Percentiles rank a stretch among this genome's conserved stretches.
Conservation (phyloP, 2,797 vertebrate genomes). For the Enteromius paludinosus region DNA sequence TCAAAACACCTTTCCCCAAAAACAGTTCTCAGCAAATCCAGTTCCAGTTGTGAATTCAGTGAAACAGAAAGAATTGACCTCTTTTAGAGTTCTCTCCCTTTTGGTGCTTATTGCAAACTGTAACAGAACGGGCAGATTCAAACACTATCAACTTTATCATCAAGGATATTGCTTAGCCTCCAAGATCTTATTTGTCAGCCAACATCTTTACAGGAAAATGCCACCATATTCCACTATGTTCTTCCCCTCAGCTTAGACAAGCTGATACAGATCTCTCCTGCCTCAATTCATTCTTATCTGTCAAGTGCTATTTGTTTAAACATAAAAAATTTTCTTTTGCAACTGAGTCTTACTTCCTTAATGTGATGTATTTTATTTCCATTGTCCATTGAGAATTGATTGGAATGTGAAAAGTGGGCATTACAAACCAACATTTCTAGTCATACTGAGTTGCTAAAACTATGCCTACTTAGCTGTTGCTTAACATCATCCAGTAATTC, state of each 20-base stretch:
- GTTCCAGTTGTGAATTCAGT: background rate
- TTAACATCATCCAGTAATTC: background rate
- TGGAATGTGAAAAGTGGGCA: background rate
- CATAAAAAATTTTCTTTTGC: background rate
- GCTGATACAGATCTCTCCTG: too few relatives aligned
- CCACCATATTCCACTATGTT: too few relatives aligned
- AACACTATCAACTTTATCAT: background rate
- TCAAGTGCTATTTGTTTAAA: background rate
- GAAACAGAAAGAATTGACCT: background rate
- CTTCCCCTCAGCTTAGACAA: too few relatives aligned
- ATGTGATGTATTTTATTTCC: background rate
- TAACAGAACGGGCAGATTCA: background rate
- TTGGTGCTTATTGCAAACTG: background rate
- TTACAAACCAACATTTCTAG: background rate
- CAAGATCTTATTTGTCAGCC: background rate
- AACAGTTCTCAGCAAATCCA: background rate
- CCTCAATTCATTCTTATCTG: background rate
- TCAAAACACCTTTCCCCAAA: background rate
- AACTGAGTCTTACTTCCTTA: background rate
- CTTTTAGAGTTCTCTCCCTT: background rate
- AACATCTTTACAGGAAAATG: background rate
- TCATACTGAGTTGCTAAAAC: constrained; percentile 2
- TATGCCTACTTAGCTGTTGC: background rate
- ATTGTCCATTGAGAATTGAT: background rate
- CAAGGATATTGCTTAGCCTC: background rate